Conservation (phyloP, 1,140 invertebrate genomes). For the Leptinotarsa undecemlineata region DNA sequence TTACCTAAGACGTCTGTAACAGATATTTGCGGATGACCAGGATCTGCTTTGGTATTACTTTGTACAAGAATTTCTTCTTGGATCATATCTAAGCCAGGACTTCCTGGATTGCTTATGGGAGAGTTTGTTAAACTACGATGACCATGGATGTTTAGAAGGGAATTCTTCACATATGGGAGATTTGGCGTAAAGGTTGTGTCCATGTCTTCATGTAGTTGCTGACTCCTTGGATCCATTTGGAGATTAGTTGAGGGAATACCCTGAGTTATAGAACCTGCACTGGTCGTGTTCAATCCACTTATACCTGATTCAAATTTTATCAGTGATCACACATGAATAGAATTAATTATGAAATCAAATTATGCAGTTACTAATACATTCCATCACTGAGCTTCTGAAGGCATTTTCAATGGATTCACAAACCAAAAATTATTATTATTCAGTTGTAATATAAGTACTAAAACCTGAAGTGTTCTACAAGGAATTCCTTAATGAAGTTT, state of each 20-base stretch:
- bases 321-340: too few species aligned
- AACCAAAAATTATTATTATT: too few species aligned
- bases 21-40: slow-evolving; percentile 79
- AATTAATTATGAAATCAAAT: too few species aligned
- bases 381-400: too few species aligned
- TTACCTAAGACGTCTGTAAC: slow-evolving; percentile 82
- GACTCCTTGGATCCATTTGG: slow-evolving; percentile 59
- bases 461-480: too few species aligned
- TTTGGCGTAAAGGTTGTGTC: slow-evolving; percentile 34
- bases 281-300: slow-evolving; percentile 64
- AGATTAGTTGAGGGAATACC: slow-evolving; percentile 64
- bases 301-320: slow-evolving; percentile 53
- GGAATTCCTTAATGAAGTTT: too few species aligned
- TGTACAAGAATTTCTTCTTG: slow-evolving; percentile 70
- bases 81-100: slow-evolving; percentile 82
- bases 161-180: slow-evolving; percentile 25
- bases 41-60: slow-evolving; percentile 43
- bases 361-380: too few species aligned
- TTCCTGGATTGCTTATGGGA: slow-evolving; percentile 64
- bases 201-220: slow-evolving; percentile 44
- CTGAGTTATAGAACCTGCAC: slow-evolving; percentile 75
- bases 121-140: slow-evolving; percentile 64
- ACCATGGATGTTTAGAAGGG: slow-evolving; percentile 57
- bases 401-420: too few species aligned
- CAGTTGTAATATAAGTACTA: too few species aligned